Percentiles rank a stretch among this genome's conserved stretches.
Conservation (phyloP, 1,140 invertebrate species). For the Trypoxylus dichotomus region DNA sequence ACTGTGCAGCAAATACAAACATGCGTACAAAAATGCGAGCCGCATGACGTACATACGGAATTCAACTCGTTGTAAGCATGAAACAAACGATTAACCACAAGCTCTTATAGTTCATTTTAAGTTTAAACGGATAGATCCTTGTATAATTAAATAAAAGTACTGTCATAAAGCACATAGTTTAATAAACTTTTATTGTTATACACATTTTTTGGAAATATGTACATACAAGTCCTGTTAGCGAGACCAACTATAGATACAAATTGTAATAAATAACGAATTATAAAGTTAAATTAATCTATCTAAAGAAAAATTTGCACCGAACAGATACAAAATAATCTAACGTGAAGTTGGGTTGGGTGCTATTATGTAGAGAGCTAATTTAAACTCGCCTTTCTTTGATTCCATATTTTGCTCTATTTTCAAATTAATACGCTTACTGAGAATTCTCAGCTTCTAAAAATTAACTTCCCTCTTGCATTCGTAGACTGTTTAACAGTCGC, state of each 20-base stretch:
- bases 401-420: not conserved
- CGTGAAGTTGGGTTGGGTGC: conserved; percentile 26
- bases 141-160: not conserved
- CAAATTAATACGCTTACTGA: conserved; percentile 26
- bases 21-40: no score
- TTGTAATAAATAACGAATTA: conserved; percentile 46
- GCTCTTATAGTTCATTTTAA: no score
- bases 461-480: conserved; percentile 35
- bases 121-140: no score
- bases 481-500: conserved; percentile 38
- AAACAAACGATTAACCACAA: no score
- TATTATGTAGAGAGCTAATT: conserved; percentile 41
- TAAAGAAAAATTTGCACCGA: conserved; percentile 37
- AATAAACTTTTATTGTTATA: conserved; percentile 42
- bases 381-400: conserved; percentile 31
- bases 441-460: conserved; percentile 33
- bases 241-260: conserved; percentile 49
- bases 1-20: no score
- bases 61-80: no score
- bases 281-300: conserved; percentile 41
- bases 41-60: no score
- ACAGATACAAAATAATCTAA: conserved; percentile 29
- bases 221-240: conserved; percentile 53
- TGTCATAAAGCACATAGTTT: not conserved
- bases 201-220: conserved; percentile 48